Evolutionary conservation across 2,113 vertebrate genomes (phyloP).

Genomic region (Psilopogon haemacephalus): DNA sequence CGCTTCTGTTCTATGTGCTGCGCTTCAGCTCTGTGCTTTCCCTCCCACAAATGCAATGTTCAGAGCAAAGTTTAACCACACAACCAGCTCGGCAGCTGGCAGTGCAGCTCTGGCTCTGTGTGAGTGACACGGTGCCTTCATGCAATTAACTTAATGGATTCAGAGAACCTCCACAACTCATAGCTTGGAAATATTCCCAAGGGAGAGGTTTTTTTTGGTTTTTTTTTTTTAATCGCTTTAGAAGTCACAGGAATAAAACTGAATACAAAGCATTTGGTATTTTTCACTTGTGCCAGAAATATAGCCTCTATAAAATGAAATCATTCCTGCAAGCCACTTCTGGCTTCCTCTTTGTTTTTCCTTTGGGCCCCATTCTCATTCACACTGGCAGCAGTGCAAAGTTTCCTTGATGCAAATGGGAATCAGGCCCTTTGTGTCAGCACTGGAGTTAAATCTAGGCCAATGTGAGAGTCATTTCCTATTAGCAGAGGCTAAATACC

Average conservation of each 20-base stretch:
- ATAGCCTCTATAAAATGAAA: neutral
- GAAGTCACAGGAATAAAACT: neutral
- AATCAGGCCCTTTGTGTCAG: neutral
- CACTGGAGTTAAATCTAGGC: neutral
- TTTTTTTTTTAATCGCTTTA: neutral
- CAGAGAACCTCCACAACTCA: neutral
- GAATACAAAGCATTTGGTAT: neutral
- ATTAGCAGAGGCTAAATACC: conserved; percentile 1
- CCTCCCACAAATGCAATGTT: neutral
- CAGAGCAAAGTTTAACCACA: neutral
- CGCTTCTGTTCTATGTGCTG: neutral
- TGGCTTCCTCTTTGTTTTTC: neutral
- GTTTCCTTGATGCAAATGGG: neutral
- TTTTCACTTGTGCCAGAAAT: conserved; percentile 20
- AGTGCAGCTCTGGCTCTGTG: neutral
- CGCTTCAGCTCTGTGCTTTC: neutral
- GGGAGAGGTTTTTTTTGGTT: neutral
- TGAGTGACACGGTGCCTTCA: neutral
- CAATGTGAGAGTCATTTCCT: neutral
- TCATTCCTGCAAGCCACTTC: neutral
- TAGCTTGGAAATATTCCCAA: conserved; percentile 9
- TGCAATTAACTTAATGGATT: conserved; percentile 27
- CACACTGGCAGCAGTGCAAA: neutral
- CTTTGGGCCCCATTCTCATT: neutral
- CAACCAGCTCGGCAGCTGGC: neutral